Percentiles rank a stretch among this genome's conserved stretches.
These are phyloP conservation scores for Dinomys branickii DNA, from an alignment of 2,113 vertebrate species.

Conservation along the genomic window DNA sequence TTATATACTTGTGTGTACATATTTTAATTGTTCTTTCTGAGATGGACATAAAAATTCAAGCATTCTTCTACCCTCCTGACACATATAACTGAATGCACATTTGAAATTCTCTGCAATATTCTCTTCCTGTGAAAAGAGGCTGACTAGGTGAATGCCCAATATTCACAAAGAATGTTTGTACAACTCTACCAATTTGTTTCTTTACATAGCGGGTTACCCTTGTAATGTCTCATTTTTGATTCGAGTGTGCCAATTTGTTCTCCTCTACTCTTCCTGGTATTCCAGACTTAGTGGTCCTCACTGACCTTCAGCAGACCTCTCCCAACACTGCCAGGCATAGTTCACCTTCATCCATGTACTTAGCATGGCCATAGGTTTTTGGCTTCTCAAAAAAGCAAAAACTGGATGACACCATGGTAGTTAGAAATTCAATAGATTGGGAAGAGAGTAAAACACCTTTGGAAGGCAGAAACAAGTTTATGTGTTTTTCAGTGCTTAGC, in stretches of 20 bases:
- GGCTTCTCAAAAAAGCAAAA: not conserved
- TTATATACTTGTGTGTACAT: not conserved
- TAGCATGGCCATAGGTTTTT: not conserved
- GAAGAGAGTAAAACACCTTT: not conserved
- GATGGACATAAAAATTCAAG: not conserved
- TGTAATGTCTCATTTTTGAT: not conserved
- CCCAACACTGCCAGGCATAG: not conserved
- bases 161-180: not conserved
- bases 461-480: not conserved
- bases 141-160: not conserved
- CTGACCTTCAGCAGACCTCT: not conserved
- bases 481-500: not conserved
- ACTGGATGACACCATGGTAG: not conserved
- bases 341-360: not conserved
- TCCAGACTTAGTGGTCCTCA: not conserved
- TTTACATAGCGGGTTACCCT: not conserved
- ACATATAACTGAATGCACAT: not conserved
- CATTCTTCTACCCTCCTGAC: not conserved
- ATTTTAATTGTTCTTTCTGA: conserved; percentile 1
- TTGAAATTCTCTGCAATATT: conserved; percentile 2
- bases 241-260: not conserved
- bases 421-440: not conserved
- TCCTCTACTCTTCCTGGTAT: not conserved
- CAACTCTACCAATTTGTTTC: not conserved
- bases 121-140: not conserved